Evolutionary conservation across 2,113 vertebrate species (phyloP).

Genomic region (Rhineura floridana): DNA sequence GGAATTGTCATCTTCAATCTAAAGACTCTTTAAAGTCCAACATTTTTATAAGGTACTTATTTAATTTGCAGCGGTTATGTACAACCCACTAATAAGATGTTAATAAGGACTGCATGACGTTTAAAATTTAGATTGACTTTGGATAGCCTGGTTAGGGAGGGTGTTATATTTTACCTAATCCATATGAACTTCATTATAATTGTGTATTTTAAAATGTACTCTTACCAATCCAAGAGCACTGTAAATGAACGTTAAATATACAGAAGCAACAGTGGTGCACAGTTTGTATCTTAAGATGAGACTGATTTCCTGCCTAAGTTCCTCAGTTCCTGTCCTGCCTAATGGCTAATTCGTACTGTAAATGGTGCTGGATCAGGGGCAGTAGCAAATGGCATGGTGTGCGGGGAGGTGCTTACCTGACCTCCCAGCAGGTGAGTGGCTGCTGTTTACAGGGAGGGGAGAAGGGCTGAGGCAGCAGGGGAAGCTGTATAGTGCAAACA

Average conservation of each 20-base stretch:
- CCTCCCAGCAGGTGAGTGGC: no score
- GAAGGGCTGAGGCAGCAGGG: no score
- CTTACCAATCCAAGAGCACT: background rate
- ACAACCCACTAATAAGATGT: no score
- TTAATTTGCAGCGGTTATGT: no score
- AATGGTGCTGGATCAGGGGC: background rate
- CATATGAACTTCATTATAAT: background rate
- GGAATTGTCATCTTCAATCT: background rate
- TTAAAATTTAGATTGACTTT: background rate
- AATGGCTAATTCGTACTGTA: background rate
- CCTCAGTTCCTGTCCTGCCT: background rate
- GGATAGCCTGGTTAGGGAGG: background rate
- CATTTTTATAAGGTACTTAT: no score
- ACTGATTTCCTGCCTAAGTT: background rate
- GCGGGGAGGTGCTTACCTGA: no score
- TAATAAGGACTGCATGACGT: no score
- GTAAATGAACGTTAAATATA: background rate
- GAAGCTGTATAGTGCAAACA: no score
- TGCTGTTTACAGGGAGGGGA: no score
- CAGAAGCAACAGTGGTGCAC: background rate
- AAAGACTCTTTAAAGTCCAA: background rate
- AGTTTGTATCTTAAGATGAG: background rate
- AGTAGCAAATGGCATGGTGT: no score
- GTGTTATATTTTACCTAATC: background rate
- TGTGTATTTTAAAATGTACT: background rate